phyloP scores from a whole-genome alignment of 2,888 invertebrate genomes.

The Belgica antarctica region DNA sequence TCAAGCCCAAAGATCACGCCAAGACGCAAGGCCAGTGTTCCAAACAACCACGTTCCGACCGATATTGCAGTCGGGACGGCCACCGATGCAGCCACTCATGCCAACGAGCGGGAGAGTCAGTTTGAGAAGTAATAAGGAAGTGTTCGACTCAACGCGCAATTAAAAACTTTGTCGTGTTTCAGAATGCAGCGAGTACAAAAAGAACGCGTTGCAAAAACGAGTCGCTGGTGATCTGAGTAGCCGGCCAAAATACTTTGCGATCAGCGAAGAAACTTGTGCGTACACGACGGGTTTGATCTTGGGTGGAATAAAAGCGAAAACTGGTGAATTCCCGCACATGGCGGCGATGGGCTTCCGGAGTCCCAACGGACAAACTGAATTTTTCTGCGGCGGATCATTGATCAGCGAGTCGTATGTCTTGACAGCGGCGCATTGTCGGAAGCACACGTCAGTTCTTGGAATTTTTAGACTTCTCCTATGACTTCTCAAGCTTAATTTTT shows the following conservation, averaged over 20 bases:
- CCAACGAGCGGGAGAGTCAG: no score
- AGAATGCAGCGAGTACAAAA: not conserved
- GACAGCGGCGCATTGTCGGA: constrained; percentile 59
- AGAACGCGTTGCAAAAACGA: not conserved
- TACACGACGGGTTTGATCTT: constrained; percentile 1
- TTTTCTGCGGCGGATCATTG: constrained; percentile 55
- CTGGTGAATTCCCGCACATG: constrained; percentile 62
- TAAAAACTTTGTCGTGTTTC: no score
- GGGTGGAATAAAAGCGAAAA: constrained; percentile 15
- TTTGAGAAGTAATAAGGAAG: no score
- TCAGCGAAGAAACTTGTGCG: not conserved
- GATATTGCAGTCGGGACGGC: no score
- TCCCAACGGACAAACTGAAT: constrained; percentile 48
- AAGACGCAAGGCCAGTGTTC: no score
- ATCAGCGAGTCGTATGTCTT: constrained; percentile 58
- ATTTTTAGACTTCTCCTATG: no score
- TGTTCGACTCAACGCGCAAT: no score
- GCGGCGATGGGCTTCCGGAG: constrained; percentile 53
- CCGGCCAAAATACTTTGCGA: not conserved
- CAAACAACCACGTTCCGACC: no score
- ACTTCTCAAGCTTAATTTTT: no score
- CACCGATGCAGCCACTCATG: no score
- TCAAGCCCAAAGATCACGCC: no score
- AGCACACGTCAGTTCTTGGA: constrained; percentile 48
- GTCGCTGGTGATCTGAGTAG: not conserved